These are phyloP conservation scores for Prochilodus magdalenae DNA, from an alignment of 2,113 vertebrate species.

Conservation along the genomic window DNA sequence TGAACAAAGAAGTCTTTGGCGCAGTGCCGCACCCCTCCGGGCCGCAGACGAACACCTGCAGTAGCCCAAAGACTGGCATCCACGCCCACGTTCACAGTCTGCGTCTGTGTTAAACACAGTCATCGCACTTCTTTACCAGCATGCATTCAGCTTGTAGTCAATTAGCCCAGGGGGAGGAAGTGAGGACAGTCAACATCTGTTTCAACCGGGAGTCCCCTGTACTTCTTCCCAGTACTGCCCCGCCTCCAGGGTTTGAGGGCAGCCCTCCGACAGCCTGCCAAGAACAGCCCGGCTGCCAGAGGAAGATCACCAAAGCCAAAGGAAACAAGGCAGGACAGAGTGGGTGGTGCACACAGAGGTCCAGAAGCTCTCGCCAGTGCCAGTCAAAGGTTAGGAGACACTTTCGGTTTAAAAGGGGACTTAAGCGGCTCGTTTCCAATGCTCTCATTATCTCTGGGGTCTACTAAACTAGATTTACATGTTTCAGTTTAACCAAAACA, in stretches of 20 bases:
- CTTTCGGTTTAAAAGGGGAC: too few species aligned
- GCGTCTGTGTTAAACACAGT: not conserved
- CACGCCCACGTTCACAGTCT: not conserved
- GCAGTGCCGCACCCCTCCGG: not conserved
- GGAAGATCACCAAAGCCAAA: not conserved
- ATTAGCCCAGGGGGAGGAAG: not conserved
- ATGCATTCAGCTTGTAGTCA: conserved; percentile 4
- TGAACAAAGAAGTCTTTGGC: conserved; percentile 18
- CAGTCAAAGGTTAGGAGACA: too few species aligned
- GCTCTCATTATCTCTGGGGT: too few species aligned
- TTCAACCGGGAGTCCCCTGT: not conserved
- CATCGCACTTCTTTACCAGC: not conserved
- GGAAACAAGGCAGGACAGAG: not conserved
- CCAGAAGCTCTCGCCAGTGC: not conserved
- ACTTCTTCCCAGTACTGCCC: not conserved
- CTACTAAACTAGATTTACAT: too few species aligned
- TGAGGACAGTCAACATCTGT: not conserved
- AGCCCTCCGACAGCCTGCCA: not conserved
- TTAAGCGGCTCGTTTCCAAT: too few species aligned
- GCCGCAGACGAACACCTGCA: conserved; percentile 14
- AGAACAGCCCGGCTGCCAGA: not conserved
- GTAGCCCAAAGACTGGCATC: not conserved
- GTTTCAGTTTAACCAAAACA: too few species aligned
- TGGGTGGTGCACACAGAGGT: not conserved
- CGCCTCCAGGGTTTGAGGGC: not conserved